phyloP scores from a whole-genome alignment of 1,140 invertebrate genomes.

The Limonius californicus region DNA sequence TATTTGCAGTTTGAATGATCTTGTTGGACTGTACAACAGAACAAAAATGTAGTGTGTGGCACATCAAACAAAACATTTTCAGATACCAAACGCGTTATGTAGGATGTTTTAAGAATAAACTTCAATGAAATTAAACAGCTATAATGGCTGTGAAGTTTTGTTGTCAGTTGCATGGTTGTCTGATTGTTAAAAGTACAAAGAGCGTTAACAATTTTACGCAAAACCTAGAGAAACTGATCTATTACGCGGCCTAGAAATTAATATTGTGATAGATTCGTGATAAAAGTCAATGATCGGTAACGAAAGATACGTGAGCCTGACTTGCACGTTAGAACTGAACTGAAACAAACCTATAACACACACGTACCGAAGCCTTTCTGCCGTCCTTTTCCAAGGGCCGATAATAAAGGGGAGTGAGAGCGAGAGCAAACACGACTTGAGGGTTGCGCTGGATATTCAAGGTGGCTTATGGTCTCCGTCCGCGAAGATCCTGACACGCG shows the following conservation, averaged over 20 bases:
- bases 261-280: slow-evolving; percentile 7
- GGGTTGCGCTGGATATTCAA: slow-evolving; percentile 3
- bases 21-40: no score
- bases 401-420: neutral
- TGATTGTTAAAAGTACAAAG: no score
- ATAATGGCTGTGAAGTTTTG: no score
- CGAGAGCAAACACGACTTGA: neutral
- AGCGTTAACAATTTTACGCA: neutral
- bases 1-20: no score
- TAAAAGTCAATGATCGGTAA: slow-evolving; percentile 9
- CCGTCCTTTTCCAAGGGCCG: neutral
- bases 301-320: neutral
- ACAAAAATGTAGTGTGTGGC: no score
- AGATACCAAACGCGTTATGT: no score
- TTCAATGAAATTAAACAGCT: no score
- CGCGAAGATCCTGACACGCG: slow-evolving; percentile 29
- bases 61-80: no score
- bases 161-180: no score
- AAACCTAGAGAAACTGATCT: slow-evolving; percentile 1
- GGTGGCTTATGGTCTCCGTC: slow-evolving; percentile 25
- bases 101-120: no score
- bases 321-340: neutral
- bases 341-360: neutral
- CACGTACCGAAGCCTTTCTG: neutral
- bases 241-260: neutral